Conservation (phyloP, 2,113 vertebrate genomes). For the Ceyx margarethae region DNA sequence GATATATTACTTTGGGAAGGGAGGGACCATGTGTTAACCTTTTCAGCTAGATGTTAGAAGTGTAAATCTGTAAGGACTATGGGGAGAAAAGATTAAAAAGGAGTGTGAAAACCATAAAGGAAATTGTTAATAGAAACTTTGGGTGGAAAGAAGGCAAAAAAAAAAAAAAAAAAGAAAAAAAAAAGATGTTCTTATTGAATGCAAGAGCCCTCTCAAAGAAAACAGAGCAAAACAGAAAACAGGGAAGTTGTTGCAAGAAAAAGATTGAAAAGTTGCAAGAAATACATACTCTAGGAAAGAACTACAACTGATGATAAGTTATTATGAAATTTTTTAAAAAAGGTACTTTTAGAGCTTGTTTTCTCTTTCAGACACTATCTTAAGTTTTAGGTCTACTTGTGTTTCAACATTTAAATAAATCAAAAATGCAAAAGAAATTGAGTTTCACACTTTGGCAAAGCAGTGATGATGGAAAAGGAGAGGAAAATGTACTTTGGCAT, state of each 20-base stretch:
- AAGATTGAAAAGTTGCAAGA: neutral
- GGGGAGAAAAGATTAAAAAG: neutral
- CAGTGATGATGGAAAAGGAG: neutral
- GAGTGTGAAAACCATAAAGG: neutral
- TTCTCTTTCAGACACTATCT: neutral
- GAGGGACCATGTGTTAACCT: neutral
- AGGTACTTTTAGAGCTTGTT: neutral
- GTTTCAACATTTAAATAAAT: neutral
- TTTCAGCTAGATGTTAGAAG: neutral
- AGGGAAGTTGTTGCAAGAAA: neutral
- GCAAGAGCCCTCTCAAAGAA: neutral
- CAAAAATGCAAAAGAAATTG: neutral
- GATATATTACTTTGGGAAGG: neutral
- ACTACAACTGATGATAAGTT: neutral
- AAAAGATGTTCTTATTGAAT: neutral
- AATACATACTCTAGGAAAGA: neutral
- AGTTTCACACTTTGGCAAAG: neutral
- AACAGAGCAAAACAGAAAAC: neutral
- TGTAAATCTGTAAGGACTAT: neutral
- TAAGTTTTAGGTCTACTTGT: neutral
- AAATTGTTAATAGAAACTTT: neutral
- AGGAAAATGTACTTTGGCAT: neutral
- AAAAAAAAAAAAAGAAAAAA: neutral
- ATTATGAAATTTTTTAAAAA: neutral
- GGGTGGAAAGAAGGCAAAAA: neutral